phyloP scores from a whole-genome alignment of 2,888 invertebrate species.

The Ectemnius lituratus region DNA sequence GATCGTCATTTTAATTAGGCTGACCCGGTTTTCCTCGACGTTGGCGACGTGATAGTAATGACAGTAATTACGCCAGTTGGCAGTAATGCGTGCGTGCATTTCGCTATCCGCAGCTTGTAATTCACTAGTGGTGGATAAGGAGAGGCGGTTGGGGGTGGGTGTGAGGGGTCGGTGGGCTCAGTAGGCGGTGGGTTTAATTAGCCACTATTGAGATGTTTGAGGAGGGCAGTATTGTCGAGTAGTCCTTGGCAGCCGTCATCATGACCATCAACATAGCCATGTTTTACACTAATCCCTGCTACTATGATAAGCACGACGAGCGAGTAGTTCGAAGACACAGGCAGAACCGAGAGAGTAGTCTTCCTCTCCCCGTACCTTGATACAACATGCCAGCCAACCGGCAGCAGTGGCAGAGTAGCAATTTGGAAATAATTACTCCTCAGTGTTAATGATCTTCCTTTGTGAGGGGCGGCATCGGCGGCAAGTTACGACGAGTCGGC shows the following conservation, averaged over 20 bases:
- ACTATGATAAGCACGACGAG: too few species aligned
- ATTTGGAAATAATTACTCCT: slow-evolving; percentile 34
- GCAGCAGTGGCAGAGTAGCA: background rate
- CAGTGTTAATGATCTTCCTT: slow-evolving; percentile 39
- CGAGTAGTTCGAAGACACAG: too few species aligned
- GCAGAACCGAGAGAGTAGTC: too few species aligned
- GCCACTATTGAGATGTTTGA: slow-evolving; percentile 54
- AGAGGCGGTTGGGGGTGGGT: too few species aligned
- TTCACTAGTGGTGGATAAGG: slow-evolving; percentile 20
- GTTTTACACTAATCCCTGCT: background rate
- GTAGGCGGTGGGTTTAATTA: slow-evolving; percentile 28
- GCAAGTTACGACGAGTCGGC: background rate
- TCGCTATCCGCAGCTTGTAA: slow-evolving; percentile 26
- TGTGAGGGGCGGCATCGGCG: slow-evolving; percentile 10
- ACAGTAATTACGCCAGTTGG: slow-evolving; percentile 44
- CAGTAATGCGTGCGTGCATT: too few species aligned
- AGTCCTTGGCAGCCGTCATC: background rate
- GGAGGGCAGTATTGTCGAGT: slow-evolving; percentile 16
- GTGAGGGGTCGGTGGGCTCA: background rate
- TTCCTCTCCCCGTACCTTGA: too few species aligned
- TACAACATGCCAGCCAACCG: background rate
- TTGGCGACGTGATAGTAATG: slow-evolving; percentile 29
- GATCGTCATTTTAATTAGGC: too few species aligned
- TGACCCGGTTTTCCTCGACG: slow-evolving; percentile 25
- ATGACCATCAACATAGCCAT: background rate